Evolutionary conservation across 2,113 vertebrate genomes (phyloP), one percentile per base, ranked within the genome.

Genomic region (Ptilonorhynchus violaceus): DNA sequence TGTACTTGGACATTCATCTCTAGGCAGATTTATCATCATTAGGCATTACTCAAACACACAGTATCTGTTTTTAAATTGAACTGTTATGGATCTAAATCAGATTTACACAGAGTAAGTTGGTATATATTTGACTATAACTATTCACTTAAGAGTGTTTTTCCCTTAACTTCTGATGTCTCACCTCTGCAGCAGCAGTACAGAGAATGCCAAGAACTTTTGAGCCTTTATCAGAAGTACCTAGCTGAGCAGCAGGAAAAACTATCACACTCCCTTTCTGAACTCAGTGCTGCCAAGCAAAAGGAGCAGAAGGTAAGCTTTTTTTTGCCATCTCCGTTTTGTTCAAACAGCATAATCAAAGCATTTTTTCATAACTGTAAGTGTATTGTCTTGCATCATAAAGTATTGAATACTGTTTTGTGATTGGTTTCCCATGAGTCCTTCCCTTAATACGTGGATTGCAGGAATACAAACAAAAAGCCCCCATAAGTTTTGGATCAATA

Each of bases 171-270:
- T 84, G 41, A 53, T 69, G 81, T 95, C 95, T 95, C 85, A 99
- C 99, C 98, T 97, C 98, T 99, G 81, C 99, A 99, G 91, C 98
- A 98, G 92, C 99, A 99, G 93, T 99, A 99, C 96, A 98, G 97
- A 97, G 99, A 99, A 97, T 99, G 99, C 92, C 99, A 99, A 98
- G 99, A 99, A 97, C 98, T 99, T 95, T 95, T 99, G 67, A 98
- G 98, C 35, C 99, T 99, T n/a, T 99, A 99, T 97, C 99, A 99
- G 97, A 99, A 99, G 92, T 99, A 99, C 87, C 98, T 99, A 23
- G 98, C 99, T 64, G 99, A 99, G 92, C 99, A 99, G 96, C 99
- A 99, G 91, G 98, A 99, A 37, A 99, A 99, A 79, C 98, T 99
- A 28, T 99, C 98, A 12, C 67, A 88, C 82, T 99, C 99, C 77